Conservation (phyloP, 2,888 invertebrate species). For the Andrena marginata region DNA sequence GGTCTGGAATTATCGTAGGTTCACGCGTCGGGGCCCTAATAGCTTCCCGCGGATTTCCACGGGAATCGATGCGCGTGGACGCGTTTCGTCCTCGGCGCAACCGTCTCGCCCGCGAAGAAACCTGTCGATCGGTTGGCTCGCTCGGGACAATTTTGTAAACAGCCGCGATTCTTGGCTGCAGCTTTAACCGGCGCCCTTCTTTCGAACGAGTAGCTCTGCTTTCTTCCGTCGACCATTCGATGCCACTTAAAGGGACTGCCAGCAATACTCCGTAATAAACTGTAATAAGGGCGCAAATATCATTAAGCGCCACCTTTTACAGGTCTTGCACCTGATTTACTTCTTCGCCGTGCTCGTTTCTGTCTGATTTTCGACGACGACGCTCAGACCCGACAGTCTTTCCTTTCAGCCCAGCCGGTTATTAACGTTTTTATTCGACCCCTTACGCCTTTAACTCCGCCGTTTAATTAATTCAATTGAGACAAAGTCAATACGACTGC, state of each 20-base stretch:
- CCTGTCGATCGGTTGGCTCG: neutral
- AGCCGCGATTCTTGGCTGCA: conserved; percentile 48
- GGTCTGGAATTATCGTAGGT: conserved; percentile 44
- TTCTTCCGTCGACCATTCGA: conserved; percentile 37
- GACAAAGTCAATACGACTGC: neutral
- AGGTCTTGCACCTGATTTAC: conserved; percentile 8
- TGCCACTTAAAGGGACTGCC: conserved; percentile 46
- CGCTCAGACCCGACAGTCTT: neutral
- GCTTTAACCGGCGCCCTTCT: conserved; percentile 33
- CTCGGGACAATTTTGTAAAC: conserved; percentile 65
- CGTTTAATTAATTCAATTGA: neutral
- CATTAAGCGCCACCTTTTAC: conserved; percentile 37
- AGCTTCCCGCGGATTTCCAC: conserved; percentile 16
- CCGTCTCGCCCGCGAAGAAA: conserved; percentile 13
- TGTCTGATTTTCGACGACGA: neutral
- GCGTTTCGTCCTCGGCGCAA: conserved; percentile 17
- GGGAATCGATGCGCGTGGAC: conserved; percentile 32
- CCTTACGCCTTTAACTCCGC: conserved; percentile 13
- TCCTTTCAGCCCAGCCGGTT: neutral
- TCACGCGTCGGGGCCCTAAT: conserved; percentile 11
- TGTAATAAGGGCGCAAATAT: conserved; percentile 44
- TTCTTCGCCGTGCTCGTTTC: neutral
- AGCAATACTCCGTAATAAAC: conserved; percentile 48
- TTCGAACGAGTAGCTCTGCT: conserved; percentile 15
- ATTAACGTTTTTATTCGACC: conserved; percentile 12